Evolutionary conservation across 1,140 invertebrate genomes (phyloP).

Genomic region (Eupristina koningsbergeri): DNA sequence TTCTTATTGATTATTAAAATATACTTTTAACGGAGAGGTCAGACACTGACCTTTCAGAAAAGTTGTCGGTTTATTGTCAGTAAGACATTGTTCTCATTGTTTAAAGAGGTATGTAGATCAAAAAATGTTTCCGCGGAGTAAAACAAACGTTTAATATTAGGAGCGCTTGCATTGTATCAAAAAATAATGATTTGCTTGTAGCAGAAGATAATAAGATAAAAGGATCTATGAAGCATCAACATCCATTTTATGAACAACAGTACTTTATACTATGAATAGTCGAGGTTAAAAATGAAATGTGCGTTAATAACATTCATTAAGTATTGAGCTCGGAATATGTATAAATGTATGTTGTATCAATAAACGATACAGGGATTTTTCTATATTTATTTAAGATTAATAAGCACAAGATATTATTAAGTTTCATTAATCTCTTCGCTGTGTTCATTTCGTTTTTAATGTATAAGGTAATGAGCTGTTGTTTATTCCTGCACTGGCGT

Average conservation of each 20-base stretch:
- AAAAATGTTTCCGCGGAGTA: neutral
- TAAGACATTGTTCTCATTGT: neutral
- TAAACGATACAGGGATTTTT: neutral
- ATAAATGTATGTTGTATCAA: neutral
- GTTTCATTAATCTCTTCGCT: slow-evolving; percentile 9
- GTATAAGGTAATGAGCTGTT: neutral
- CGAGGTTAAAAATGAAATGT: neutral
- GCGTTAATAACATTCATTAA: neutral
- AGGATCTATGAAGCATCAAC: neutral
- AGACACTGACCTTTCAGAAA: no score
- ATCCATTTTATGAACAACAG: neutral
- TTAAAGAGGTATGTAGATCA: neutral
- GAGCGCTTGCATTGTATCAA: neutral
- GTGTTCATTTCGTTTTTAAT: neutral
- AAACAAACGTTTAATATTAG: neutral
- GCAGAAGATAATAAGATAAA: no score
- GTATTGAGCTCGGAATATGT: no score
- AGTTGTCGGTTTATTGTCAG: no score
- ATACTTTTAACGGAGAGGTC: no score
- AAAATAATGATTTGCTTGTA: no score
- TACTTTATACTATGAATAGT: neutral
- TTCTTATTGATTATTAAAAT: no score
- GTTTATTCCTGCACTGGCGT: neutral
- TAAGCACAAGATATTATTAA: slow-evolving; percentile 4
- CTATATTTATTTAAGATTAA: slow-evolving; percentile 10